Evolutionary conservation across 2,113 vertebrate genomes (phyloP), one percentile per base, ranked within the genome.

Genomic region (Dicentrarchus labrax): DNA sequence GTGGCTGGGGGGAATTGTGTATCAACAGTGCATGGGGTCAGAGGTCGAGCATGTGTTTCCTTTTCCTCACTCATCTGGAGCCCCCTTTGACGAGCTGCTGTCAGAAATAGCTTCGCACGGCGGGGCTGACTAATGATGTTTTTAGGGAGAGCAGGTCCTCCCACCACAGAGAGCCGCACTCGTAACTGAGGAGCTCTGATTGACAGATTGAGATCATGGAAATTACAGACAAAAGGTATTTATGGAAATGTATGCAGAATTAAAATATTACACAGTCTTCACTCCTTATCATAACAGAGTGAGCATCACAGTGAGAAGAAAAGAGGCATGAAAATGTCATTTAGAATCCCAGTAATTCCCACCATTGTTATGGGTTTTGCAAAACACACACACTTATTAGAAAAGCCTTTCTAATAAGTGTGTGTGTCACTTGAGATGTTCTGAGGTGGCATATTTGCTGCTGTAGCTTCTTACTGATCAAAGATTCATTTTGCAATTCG

Each of bases 181-280:
- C 50, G 41, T 7, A 69, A 53, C 79, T 4, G 66, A 57, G 54
- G 62, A 70, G 45, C 24, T 21, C 72, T 88, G 87, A 93, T 66
- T 91, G 92, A 92, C 92, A 88, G 92, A 90, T 92, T 92, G 78
- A 89, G 93, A 92, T 91, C 88, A 91, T 76, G 43, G 79, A 92
- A 90, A 89, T 92, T 76, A 68, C 73, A 84, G 48, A 90, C 81
- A 82, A 88, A 85, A 54, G 59, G 48, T 77, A 61, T 82, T 86
- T 81, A 87, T 89, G 87, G 74, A 86, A 88, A 87, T 85, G 68
- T 65, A 77, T 82, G 64, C 85, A 39, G 68, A 86, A 88, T 86
- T 81, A 61, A 85, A 81, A 84, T 38, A 39, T 77, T 19, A 72
- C 68, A 65, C 71, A 72, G 45, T 72, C 68, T 41, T 69, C 17